A percentile compares a stretch with the other conserved stretches of the same genome.
These are phyloP conservation scores for Drosophila diplacantha DNA, from an alignment of 2,888 invertebrate genomes.

Conservation along the genomic window DNA sequence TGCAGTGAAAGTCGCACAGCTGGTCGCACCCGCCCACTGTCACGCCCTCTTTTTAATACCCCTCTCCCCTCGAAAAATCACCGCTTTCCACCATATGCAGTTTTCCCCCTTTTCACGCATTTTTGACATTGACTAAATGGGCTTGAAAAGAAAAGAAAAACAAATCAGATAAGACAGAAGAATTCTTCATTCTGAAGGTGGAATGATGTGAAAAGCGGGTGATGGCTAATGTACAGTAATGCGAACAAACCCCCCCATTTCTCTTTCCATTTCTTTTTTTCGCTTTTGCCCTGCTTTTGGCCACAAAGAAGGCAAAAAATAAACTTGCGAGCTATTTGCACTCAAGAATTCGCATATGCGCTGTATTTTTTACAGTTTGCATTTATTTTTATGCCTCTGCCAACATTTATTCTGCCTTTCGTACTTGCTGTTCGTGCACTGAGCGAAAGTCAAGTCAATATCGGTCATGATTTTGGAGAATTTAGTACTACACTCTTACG, in stretches of 20 bases:
- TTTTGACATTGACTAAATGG: constrained; percentile 48
- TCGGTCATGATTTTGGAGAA: not conserved
- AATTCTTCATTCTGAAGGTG: constrained; percentile 20
- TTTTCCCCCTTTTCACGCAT: constrained; percentile 45
- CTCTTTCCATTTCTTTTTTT: not conserved
- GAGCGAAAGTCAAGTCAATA: not conserved
- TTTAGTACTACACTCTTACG: not conserved
- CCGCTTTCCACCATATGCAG: constrained; percentile 22
- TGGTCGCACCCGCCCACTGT: constrained; percentile 47
- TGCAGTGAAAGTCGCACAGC: constrained; percentile 63
- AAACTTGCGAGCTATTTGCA: constrained; percentile 24
- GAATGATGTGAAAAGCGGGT: constrained; percentile 7
- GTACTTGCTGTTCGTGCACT: constrained; percentile 18
- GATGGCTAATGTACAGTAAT: constrained; percentile 17
- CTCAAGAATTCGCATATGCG: constrained; percentile 34
- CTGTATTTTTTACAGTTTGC: constrained; percentile 40
- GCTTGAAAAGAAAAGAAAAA: not conserved
- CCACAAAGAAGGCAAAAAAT: not conserved
- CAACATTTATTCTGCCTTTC: constrained; percentile 38
- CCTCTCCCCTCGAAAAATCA: not conserved
- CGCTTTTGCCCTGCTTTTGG: constrained; percentile 7
- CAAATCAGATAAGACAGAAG: not conserved
- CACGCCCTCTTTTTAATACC: constrained; percentile 16
- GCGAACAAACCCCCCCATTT: constrained; percentile 1
- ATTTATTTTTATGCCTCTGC: constrained; percentile 60